These are phyloP conservation scores for pig (Sus scrofa) DNA, from an alignment of 2,113 vertebrate genomes.

Conservation along the genomic window T2T-Sscrofa CM000825.6:82175501-82176000, in stretches of 20 bases:
- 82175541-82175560: neutral
- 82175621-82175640: neutral
- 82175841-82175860: neutral
- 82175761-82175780: neutral
- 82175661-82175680: neutral
- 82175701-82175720: neutral
- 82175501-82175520: neutral
- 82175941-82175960: neutral
- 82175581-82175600: neutral
- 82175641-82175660: neutral
- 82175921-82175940: neutral
- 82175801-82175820: accelerated
- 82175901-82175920: neutral
- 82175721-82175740: neutral
- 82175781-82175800: neutral
- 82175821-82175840: neutral
- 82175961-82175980: neutral
- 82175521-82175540: neutral
- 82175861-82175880: neutral
- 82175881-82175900: neutral
- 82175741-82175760: neutral
- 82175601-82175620: neutral
- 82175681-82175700: neutral
- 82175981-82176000: neutral
- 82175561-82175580: neutral